Conservation (phyloP, 2,797 vertebrate genomes). For the Borostomias antarcticus region DNA sequence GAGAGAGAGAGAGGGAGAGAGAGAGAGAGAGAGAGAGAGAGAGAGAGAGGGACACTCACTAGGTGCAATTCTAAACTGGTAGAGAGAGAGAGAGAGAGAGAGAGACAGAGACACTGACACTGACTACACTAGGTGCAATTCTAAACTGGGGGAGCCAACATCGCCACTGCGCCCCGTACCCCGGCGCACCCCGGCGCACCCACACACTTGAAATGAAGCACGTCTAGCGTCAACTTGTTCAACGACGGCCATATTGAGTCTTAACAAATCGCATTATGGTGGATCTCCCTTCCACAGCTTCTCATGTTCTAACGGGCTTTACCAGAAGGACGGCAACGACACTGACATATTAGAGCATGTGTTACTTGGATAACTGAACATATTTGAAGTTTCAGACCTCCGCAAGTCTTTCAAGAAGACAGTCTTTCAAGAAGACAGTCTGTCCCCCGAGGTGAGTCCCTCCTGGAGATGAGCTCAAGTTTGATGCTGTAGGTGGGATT, state of each 20-base stretch:
- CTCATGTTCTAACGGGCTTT: slow-evolving; percentile 41
- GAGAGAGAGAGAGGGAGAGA: background rate
- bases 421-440: slow-evolving; percentile 5
- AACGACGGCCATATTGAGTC: slow-evolving; percentile 71
- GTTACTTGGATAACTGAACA: background rate
- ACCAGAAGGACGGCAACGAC: background rate
- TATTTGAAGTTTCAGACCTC: background rate
- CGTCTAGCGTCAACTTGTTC: slow-evolving; percentile 37
- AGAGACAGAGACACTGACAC: background rate
- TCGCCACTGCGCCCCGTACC: background rate
- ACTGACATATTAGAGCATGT: background rate
- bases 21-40: background rate
- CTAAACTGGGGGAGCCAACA: slow-evolving; percentile 1
- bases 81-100: too few species aligned
- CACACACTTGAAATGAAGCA: slow-evolving; percentile 38
- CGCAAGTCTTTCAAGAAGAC: slow-evolving; percentile 11
- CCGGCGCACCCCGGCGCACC: too few species aligned
- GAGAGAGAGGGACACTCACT: background rate
- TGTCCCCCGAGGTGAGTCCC: slow-evolving; percentile 41
- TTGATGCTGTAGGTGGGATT: background rate
- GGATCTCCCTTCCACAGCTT: slow-evolving; percentile 48
- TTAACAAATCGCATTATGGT: slow-evolving; percentile 67
- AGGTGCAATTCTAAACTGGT: background rate
- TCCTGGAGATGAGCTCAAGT: slow-evolving; percentile 10
- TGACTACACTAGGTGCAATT: slow-evolving; percentile 16